phyloP scores from a whole-genome alignment of 2,888 invertebrate genomes.

The Cenopis cana region DNA sequence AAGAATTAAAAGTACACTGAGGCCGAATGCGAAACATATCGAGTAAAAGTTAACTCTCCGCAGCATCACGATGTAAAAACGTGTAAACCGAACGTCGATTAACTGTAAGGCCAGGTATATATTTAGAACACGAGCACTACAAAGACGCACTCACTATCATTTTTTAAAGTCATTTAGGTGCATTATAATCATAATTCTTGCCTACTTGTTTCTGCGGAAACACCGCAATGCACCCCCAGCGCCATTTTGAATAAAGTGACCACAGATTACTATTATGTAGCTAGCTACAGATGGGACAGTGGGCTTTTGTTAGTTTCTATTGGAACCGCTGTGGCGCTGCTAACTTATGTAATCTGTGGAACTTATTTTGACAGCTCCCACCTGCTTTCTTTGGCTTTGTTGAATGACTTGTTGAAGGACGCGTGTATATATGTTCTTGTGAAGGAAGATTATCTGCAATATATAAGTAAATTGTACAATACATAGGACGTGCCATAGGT shows the following conservation, averaged over 20 bases:
- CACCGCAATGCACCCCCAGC: slow-evolving; percentile 82
- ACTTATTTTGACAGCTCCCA: too few relatives aligned
- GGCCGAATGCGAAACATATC: slow-evolving; percentile 82
- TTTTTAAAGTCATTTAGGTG: slow-evolving; percentile 66
- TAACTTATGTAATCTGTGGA: too few relatives aligned
- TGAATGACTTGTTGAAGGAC: too few relatives aligned
- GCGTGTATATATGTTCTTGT: too few relatives aligned
- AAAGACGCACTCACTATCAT: slow-evolving; percentile 70
- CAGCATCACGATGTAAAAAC: slow-evolving; percentile 77
- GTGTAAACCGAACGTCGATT: slow-evolving; percentile 57
- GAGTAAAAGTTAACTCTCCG: slow-evolving; percentile 82
- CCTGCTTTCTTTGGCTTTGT: too few relatives aligned
- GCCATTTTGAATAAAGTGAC: slow-evolving; percentile 69
- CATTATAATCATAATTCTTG: slow-evolving; percentile 74
- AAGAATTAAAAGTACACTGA: slow-evolving; percentile 81
- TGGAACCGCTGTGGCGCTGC: too few relatives aligned
- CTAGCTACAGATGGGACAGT: too few relatives aligned
- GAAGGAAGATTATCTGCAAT: too few relatives aligned
- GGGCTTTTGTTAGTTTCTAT: too few relatives aligned
- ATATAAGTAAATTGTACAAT: too few relatives aligned
- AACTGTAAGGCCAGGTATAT: slow-evolving; percentile 59
- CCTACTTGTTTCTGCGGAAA: slow-evolving; percentile 80
- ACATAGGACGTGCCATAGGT: too few relatives aligned
- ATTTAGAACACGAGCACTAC: slow-evolving; percentile 65
- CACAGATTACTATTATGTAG: too few relatives aligned